Base-by-base conservation (phyloP, 64 coral and sea anemone genomes). In the Montipora capricornis region DNA sequence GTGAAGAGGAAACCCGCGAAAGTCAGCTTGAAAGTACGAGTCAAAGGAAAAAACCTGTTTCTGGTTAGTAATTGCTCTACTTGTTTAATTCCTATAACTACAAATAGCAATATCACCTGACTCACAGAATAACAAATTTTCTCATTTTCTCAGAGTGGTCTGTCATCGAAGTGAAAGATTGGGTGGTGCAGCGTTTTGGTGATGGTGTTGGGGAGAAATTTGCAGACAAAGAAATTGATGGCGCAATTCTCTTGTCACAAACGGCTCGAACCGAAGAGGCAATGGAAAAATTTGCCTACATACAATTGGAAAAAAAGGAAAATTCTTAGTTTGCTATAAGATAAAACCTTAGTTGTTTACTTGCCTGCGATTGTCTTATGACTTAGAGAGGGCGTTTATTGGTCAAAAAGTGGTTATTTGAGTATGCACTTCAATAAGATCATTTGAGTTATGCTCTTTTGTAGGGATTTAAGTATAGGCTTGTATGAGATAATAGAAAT, bases 201-300 rank as follows among this genome's bases (percentile, higher is more conserved):
- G 73, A 62, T 50, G 82, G 59, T 47, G 61, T 92, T 50, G 91
- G 68, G 26, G 81, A 61, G 47, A 86, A 85, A 26, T 92, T 92
- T 92, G 81, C 74, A 76, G 70, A 74, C 44, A 81, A 92, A 75
- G 91, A 92, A 83, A 78, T 92, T 9, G 91, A 92, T 78, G 91
- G 82, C 60, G 46, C 69, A 29, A 87, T 78, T 50, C 61, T 92
- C 45, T 75, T 92, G 20, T 84, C 81, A 52, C 19, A 70, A 71
- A 77, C 81, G 53, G 71, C 86, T 62, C 24, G 61, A 76, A 92
- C 68, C 46, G 76, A 66, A 45, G 74, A 70, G 46, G 70, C 91
- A 76, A 85, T 84, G 91, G 91, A 92, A 53, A 92, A 82, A 83
- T 53, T 92, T 37, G 81, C 81, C 37, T 49, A 78, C 6, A 8